Evolutionary conservation across 2,113 vertebrate species (phyloP).

Genomic region (Felis chaus): DNA sequence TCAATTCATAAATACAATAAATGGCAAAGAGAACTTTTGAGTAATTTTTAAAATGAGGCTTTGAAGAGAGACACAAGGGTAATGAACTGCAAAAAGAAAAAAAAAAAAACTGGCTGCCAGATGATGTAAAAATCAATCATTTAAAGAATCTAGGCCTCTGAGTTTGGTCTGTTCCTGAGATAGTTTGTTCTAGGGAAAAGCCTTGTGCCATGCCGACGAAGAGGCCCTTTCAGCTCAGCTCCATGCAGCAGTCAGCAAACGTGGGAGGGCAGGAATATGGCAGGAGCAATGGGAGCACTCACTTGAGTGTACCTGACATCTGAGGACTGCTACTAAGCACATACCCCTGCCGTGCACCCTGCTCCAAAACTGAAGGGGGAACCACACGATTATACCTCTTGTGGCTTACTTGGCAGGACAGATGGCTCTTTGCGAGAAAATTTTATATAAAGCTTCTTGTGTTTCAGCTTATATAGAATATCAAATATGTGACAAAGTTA

Average conservation of each 20-base stretch:
- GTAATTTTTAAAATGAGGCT: neutral
- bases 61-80: neutral
- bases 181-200: neutral
- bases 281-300: neutral
- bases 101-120: neutral
- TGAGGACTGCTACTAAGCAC: neutral
- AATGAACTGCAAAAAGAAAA: neutral
- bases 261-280: neutral
- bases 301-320: neutral
- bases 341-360: neutral
- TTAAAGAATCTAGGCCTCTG: conserved; percentile 23
- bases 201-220: neutral
- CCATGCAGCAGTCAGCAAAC: neutral
- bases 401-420: neutral
- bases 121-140: neutral
- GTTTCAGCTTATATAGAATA: neutral
- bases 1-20: neutral
- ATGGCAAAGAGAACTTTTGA: neutral
- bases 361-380: neutral
- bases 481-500: neutral
- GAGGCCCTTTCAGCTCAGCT: neutral
- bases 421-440: neutral
- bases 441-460: neutral
- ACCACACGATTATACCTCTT: neutral
- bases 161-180: neutral